Evolutionary conservation across 2,113 vertebrate species (phyloP), one percentile per base, ranked within the genome.

Genomic region (Centropus bengalensis): DNA sequence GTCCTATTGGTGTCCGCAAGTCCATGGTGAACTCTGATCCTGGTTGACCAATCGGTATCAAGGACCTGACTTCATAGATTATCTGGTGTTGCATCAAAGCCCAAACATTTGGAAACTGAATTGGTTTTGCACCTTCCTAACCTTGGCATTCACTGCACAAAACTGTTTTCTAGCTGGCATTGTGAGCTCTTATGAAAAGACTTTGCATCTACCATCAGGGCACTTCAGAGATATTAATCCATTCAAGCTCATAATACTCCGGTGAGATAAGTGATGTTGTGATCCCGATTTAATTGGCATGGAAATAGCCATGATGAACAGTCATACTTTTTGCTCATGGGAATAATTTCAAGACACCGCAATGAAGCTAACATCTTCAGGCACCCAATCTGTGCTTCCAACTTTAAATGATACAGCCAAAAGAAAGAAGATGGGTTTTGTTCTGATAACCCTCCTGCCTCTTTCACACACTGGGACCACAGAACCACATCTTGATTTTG

Each of bases 71-170:
- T 75, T 64, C 33, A 4, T 23, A 94, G 68, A 74, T 83, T 90
- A 88, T 21, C 68, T 52, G 52, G 24, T 42, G 42, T 26, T 67
- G 18, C 60, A 88, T 67, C 64, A 83, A 83, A 30, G 38, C 52
- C 45, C 2, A 1, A 13, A 75, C 12, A 51, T 80, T 24, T 82
- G 79, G 67, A 89, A 93, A 20, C 36, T 75, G 78, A 94, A 90
- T 14, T 88, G 40, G 40, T 24, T 91, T 93, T 56, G 75, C 73
- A 93, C 14, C 40, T 83, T 71, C 60, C 49, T 88, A 89, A 81
- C 85, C 82, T 56, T 7, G 1, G 54, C 60, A 83, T 44, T 88
- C 60, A 75, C 22, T 2, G 4, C 22, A 63, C 13, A 56, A 49
- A 86, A 45, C 18, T 83, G 2, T 54, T 90, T 87, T 74, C 55